Conservation (phyloP, 2,113 vertebrate genomes). For the Camarhynchus parvulus region DNA sequence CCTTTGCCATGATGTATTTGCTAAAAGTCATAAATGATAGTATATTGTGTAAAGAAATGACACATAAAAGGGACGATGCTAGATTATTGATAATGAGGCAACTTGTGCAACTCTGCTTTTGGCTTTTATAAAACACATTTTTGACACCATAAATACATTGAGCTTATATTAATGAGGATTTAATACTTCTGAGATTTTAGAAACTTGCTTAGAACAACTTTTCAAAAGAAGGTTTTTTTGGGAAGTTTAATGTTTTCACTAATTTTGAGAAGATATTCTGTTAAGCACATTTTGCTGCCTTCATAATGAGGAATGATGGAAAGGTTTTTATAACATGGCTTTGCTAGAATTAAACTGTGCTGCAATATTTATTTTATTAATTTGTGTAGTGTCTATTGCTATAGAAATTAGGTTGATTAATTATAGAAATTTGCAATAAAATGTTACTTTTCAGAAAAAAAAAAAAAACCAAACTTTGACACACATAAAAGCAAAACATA, state of each 20-base stretch:
- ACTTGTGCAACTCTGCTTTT: conserved; percentile 80
- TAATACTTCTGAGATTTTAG: conserved; percentile 75
- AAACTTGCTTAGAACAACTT: conserved; percentile 70
- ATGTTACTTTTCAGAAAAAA: neutral
- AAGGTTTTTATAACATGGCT: conserved; percentile 25
- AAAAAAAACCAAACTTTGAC: neutral
- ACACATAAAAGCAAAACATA: conserved; percentile 1
- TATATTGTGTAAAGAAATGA: conserved; percentile 87
- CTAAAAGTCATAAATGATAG: conserved; percentile 92
- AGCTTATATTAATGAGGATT: conserved; percentile 81
- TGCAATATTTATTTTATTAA: conserved; percentile 29
- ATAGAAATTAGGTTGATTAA: conserved; percentile 6
- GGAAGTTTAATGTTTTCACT: conserved; percentile 62
- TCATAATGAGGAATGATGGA: conserved; percentile 37
- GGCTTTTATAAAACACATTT: conserved; percentile 80
- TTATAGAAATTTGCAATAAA: conserved; percentile 37
- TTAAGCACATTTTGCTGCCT: conserved; percentile 63
- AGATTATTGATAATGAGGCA: conserved; percentile 89
- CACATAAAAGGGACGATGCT: conserved; percentile 90
- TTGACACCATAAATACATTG: conserved; percentile 79
- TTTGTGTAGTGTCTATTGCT: conserved; percentile 11
- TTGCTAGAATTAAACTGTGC: conserved; percentile 23
- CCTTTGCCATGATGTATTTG: conserved; percentile 89
- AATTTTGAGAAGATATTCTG: conserved; percentile 68
- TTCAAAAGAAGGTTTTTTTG: conserved; percentile 62